Evolutionary conservation across 2,888 invertebrate genomes (phyloP), one percentile per base, ranked within the genome.

Genomic region (Drosophila mimica): DNA sequence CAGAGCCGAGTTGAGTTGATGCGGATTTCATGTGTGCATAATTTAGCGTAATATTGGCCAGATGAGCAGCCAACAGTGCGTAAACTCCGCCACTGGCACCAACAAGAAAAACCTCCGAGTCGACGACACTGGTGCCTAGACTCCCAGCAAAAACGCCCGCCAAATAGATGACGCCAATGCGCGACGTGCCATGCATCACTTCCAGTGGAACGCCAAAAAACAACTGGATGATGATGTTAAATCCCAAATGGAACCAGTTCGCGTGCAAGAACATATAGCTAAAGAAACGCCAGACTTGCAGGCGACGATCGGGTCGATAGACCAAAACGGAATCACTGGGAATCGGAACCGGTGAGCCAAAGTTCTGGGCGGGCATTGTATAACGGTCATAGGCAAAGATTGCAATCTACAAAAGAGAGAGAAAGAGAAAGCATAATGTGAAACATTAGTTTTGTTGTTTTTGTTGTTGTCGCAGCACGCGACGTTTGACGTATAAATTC

Each of bases 51-150:
- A 99, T 97, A 93, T 99, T 99, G 79, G 99, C 98, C 82, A 99
- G 94, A 93, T 99, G 99, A 51, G 99, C 99, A 6, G 99, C 98
- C 56, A 99, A 94, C 36, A 99, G 94, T 20, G 99, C 99, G 94
- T 99, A 99, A 54, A 99, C 99, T 1, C 99, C 99, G 31, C 99
- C 99, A 62, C 98, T 99, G 4, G 99, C 99, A 60, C 99, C 99
- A 63, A 98, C 98, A 79, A 99, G 95, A 93, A 97, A 98, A 66
- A 98, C 98, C 93, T 97, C 97, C 57, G 97, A 97, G 94, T 98
- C 98, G 92, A 98, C 96, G 65, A 99, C 97, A 70, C 98, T 98
- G 59, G 98, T 98, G 69, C 98, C 93, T 63, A 96, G 92, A 67
- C 96, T 95, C 70, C 97, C 97, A 68, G 98, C 98, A 78, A 98